Evolutionary conservation across 2,888 invertebrate species (phyloP), one percentile per base, ranked within the genome.

Genomic region (Drosophila nr. fundita): DNA sequence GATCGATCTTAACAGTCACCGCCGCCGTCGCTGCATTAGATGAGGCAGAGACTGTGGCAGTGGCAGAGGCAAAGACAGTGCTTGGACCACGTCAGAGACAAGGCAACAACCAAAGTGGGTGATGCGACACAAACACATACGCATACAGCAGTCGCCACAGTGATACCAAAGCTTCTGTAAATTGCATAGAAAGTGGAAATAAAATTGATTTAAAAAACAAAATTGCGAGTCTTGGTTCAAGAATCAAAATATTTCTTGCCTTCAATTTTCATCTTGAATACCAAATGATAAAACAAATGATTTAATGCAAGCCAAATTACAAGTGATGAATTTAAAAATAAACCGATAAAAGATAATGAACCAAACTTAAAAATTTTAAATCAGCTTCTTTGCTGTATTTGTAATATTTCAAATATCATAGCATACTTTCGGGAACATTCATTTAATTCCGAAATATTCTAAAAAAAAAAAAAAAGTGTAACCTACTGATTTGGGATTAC

Each of bases 1-100:
- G 88, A 87, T 87, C 87, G 89, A 87, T 87, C 89, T 87, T 87
- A 75, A 77, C 78, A 77, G 80, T 73, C 72, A 80, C 82, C 72
- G 80, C 67, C 62, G 68, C 52, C 71, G 65, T 59, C 64, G 75
- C 78, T 75, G 80, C 83, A 76, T 83, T 80, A 83, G 75, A 73
- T 72, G 76, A 65, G 69, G 78, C 78, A 76, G 72, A 40, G 57
- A 29, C 57, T 53, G 32, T 53, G 32, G 32, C 50, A 52, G 50
- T 29, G 30, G 32, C 52, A 52, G 32, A 52, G 32, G 21, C 53
- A 34, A 24, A 21, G 49, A 53, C 80, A 49, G 62, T 50, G 73
- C 30, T 42, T 68, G 66, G 60, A 65, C 53, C 54, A 64, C 64
- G 57, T 58, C 78, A 67, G 62, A 68, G 68, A 61, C 55, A 48